Conservation (phyloP, 2,113 vertebrate genomes). For the Coreoperca whiteheadi region DNA sequence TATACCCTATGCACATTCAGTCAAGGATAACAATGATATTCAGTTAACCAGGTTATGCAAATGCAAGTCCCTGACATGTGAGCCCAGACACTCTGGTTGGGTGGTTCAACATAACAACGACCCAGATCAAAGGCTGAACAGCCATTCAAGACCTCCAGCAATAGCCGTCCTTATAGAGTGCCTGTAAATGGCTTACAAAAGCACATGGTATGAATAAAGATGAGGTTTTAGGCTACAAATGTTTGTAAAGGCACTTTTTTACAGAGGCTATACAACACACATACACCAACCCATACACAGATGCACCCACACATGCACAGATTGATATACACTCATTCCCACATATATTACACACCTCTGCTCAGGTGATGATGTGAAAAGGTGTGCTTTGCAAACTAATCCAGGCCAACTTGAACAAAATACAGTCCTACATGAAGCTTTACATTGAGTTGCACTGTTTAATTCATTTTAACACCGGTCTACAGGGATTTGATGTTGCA, state of each 20-base stretch:
- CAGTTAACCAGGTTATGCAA: conserved; percentile 64
- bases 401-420: not conserved
- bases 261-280: conserved; percentile 5
- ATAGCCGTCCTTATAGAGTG: conserved; percentile 52
- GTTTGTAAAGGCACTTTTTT: conserved; percentile 25
- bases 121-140: conserved; percentile 74
- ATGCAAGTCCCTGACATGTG: conserved; percentile 69
- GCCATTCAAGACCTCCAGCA: conserved; percentile 68
- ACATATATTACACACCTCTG: conserved; percentile 8
- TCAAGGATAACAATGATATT: conserved; percentile 54
- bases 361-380: conserved; percentile 3
- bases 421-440: not conserved
- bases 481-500: conserved; percentile 18
- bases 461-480: conserved; percentile 34
- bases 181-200: conserved; percentile 64
- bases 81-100: conserved; percentile 54
- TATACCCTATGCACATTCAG: conserved; percentile 29
- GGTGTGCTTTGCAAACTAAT: conserved; percentile 8
- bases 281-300: conserved; percentile 2
- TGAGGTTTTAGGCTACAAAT: conserved; percentile 36
- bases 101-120: conserved; percentile 62
- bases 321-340: not conserved
- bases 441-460: not conserved
- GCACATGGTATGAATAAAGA: conserved; percentile 54
- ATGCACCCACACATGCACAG: not conserved